These are phyloP conservation scores for Umimayanthus kanabou DNA, from an alignment of 92 coral and sea anemone species.

Conservation along the genomic window DNA sequence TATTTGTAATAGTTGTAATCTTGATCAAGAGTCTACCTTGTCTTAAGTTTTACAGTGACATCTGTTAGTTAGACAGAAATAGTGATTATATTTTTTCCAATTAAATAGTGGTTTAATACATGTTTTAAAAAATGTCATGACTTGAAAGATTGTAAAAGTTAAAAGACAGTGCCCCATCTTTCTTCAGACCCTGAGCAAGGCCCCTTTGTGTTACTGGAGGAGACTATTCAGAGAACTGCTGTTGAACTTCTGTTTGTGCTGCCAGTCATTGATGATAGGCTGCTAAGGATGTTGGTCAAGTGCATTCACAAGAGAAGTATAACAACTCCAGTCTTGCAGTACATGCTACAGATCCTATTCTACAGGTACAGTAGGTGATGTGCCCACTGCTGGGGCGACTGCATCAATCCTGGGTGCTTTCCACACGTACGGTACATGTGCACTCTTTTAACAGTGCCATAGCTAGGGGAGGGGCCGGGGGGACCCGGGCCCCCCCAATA, in stretches of 20 bases:
- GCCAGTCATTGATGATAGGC: slow-evolving; percentile 34
- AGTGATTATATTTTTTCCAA: too few species aligned
- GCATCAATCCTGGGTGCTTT: too few species aligned
- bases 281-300: slow-evolving; percentile 55
- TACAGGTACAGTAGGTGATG: slow-evolving; percentile 65
- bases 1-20: too few species aligned
- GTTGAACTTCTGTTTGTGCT: slow-evolving; percentile 79
- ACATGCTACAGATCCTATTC: slow-evolving; percentile 65
- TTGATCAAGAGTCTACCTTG: too few species aligned
- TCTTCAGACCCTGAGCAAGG: slow-evolving; percentile 55
- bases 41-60: too few species aligned
- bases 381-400: too few species aligned
- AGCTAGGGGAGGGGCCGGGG: too few species aligned
- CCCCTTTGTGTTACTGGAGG: slow-evolving; percentile 60
- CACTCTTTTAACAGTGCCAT: too few species aligned
- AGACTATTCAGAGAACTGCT: slow-evolving; percentile 61
- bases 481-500: too few species aligned
- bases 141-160: background rate
- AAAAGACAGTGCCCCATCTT: background rate
- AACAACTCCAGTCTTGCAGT: slow-evolving; percentile 49
- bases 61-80: too few species aligned
- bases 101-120: too few species aligned
- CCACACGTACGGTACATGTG: too few species aligned
- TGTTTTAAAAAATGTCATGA: background rate
- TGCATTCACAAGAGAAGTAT: slow-evolving; percentile 59